Evolutionary conservation across 2,888 invertebrate genomes (phyloP).

Genomic region (Polia nebulosa): DNA sequence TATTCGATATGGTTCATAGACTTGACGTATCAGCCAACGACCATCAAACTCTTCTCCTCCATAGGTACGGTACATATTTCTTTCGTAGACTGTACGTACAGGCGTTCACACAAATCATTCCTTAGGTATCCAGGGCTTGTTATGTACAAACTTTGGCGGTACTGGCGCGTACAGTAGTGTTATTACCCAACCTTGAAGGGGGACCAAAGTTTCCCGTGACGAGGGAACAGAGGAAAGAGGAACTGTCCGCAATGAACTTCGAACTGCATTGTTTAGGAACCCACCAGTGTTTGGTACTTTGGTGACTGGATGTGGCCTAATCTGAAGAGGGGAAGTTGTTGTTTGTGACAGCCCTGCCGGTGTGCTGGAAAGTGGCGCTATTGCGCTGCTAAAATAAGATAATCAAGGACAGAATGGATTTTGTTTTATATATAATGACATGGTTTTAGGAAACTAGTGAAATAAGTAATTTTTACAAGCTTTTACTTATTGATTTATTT

Average conservation of each 20-base stretch:
- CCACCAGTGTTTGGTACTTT: conserved; percentile 2
- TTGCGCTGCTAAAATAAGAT: not conserved
- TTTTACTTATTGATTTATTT: too few relatives aligned
- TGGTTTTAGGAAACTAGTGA: not conserved
- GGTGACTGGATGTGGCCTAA: conserved; percentile 14
- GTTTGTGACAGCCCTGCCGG: conserved; percentile 18
- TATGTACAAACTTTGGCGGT: conserved; percentile 33
- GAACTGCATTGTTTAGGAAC: conserved; percentile 48
- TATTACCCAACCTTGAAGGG: conserved; percentile 35
- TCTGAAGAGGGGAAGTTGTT: conserved; percentile 36
- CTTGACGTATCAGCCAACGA: not conserved
- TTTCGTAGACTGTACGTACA: conserved; percentile 18
- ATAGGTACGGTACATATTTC: not conserved
- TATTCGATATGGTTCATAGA: too few relatives aligned
- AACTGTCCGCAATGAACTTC: conserved; percentile 40
- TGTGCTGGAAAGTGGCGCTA: not conserved
- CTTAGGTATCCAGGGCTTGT: conserved; percentile 43
- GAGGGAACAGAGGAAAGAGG: conserved; percentile 15
- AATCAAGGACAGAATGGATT: not conserved
- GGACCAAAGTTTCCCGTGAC: conserved; percentile 41
- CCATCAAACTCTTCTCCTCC: not conserved
- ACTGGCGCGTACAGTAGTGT: conserved; percentile 23
- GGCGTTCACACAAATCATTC: conserved; percentile 44
- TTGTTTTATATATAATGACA: not conserved
- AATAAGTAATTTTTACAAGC: too few relatives aligned